phyloP scores from a whole-genome alignment of 2,888 invertebrate genomes.

The Tenthredo amoena region DNA sequence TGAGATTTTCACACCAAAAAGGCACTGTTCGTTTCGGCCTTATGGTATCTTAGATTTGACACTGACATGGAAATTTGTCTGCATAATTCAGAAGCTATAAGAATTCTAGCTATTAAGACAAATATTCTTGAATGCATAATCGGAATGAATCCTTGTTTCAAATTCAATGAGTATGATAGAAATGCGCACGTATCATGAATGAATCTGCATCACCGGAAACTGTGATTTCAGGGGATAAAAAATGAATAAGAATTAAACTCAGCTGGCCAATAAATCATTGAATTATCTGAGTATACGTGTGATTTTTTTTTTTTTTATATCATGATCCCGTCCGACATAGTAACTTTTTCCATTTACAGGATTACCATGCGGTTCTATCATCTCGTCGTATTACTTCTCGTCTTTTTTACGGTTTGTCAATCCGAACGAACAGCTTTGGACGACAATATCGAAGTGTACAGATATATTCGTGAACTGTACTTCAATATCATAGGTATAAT shows the following conservation, averaged over 20 bases:
- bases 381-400: not conserved
- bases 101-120: not conserved
- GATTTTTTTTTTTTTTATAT: not conserved
- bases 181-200: not conserved
- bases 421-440: slow-evolving; percentile 34
- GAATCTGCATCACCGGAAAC: not conserved
- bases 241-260: not conserved
- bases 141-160: not conserved
- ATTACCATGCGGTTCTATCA: slow-evolving; percentile 9
- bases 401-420: slow-evolving; percentile 13
- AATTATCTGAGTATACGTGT: not conserved
- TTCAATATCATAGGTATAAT: slow-evolving; percentile 26
- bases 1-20: not conserved
- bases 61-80: not conserved
- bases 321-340: not conserved
- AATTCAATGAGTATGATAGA: not conserved
- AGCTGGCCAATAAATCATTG: not conserved
- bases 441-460: slow-evolving; percentile 24
- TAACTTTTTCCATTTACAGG: not conserved
- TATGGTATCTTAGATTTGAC: not conserved
- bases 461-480: not conserved
- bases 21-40: not conserved
- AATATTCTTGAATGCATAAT: not conserved
- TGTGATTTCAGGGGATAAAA: not conserved
- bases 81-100: not conserved